A percentile compares a stretch with the other conserved stretches of the same genome.
These are phyloP conservation scores for Aselliscus stoliczkanus DNA, from an alignment of 2,797 vertebrate genomes.

Conservation along the genomic window DNA sequence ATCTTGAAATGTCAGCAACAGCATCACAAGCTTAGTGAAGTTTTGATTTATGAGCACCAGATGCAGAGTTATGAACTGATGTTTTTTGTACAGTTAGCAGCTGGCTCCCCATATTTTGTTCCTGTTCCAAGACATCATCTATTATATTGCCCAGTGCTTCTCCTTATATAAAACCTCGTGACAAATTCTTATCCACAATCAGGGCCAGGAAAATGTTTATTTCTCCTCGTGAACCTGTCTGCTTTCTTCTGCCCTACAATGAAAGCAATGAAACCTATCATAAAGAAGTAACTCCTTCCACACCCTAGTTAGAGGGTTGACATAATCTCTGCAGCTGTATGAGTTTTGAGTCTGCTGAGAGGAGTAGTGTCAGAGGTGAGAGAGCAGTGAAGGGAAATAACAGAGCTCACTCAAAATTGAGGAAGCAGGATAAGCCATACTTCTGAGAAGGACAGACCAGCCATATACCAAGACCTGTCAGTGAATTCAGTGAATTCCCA, in stretches of 20 bases:
- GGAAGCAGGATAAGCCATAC: background rate
- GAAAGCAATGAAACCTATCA: background rate
- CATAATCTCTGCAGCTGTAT: background rate
- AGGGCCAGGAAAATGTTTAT: background rate
- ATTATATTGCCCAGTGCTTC: conserved; percentile 9
- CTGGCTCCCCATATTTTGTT: conserved; percentile 54
- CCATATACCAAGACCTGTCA: background rate
- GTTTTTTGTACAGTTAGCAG: conserved; percentile 37
- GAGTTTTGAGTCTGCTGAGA: background rate
- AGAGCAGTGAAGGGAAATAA: background rate
- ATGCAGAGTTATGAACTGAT: conserved; percentile 50
- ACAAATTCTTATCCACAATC: conserved; percentile 31
- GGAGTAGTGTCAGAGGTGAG: background rate
- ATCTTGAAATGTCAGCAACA: conserved; percentile 23
- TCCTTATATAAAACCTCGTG: conserved; percentile 48
- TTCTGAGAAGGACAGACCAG: background rate
- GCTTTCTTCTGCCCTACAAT: conserved; percentile 2
- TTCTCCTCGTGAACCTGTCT: background rate
- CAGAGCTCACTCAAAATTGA: background rate
- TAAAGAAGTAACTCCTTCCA: background rate
- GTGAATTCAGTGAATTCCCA: background rate
- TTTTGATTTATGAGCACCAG: conserved; percentile 62
- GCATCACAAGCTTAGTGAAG: conserved; percentile 20
- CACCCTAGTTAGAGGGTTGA: background rate
- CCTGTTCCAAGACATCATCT: conserved; percentile 39